Evolutionary conservation across 1,140 invertebrate species (phyloP).

Genomic region (Leptinotarsa defecta): DNA sequence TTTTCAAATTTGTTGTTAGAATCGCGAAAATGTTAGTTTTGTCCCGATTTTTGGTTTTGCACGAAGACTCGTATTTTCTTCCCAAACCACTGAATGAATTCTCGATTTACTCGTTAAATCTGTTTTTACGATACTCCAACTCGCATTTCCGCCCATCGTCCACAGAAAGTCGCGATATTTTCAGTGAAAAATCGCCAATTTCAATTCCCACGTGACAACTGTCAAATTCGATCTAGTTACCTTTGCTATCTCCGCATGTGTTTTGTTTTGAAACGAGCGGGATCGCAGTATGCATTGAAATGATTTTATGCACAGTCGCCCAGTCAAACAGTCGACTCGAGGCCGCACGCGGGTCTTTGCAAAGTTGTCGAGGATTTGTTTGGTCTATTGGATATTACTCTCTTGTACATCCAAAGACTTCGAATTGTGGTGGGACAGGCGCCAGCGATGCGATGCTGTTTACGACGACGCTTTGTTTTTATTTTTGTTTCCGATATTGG

Average conservation of each 20-base stretch:
- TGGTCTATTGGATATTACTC: conserved; percentile 53
- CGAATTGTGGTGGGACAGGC: conserved; percentile 46
- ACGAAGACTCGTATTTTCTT: not conserved
- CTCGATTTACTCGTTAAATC: not conserved
- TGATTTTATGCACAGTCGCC: conserved; percentile 53
- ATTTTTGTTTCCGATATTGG: conserved; percentile 4
- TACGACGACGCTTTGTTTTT: conserved; percentile 24
- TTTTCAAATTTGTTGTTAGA: not conserved
- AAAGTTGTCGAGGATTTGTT: conserved; percentile 27
- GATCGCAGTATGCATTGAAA: conserved; percentile 56
- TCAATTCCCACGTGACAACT: conserved; percentile 52
- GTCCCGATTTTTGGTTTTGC: not conserved
- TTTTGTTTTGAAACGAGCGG: conserved; percentile 58
- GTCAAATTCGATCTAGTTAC: conserved; percentile 56
- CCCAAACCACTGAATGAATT: not conserved
- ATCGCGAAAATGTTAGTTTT: not conserved
- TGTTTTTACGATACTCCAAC: not conserved
- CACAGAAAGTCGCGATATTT: conserved; percentile 31
- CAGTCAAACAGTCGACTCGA: conserved; percentile 36
- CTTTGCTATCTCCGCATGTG: conserved; percentile 56
- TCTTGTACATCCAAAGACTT: conserved; percentile 47
- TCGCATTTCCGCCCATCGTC: not conserved
- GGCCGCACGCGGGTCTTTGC: not conserved
- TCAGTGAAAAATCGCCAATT: conserved; percentile 47
- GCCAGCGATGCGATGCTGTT: conserved; percentile 42